Evolutionary conservation across 2,797 vertebrate genomes (phyloP), one percentile per base, ranked within the genome.

Genomic region (Phrynocephalus forsythii): DNA sequence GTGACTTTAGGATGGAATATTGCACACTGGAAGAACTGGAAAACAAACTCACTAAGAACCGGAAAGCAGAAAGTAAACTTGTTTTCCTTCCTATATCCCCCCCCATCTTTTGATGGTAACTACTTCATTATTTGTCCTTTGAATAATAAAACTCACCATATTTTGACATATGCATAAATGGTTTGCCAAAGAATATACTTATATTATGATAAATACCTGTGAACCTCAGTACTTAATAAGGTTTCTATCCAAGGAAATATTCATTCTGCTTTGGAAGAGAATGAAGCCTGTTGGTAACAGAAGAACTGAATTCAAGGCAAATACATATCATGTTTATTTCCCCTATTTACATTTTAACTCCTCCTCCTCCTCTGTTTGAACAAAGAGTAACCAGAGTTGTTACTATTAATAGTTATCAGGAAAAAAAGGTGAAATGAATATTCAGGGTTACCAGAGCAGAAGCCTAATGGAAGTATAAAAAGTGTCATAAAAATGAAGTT

Each of bases 11-110:
- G 66, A 95, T 95, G 87, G 95, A 97, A 79, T 96, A 94, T 48
- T 95, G 92, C 90, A 92, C 95, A 24, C 93, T 98, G 87, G 97
- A 98, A 87, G 97, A 98, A 80, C 92, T 96, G 56, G 97, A 98
- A 90, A 96, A 88, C 86, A 94, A 93, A 82, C 92, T 99, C 94
- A 95, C 95, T 80, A 91, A 95, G 91, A 96, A 95, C 88, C 97
- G 97, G 91, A 97, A 96, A 94, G 92, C 92, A 67, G 97, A 98
- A 93, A 97, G 98, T 99, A 95, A 95, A 84, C 67, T 68, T 50
- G 26, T 82, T 18, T n/a, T 85, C 60, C n/a, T 67, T n/a, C 38
- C 52, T 18, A 28, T 69, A 26, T 72, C 78, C 72, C 66, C 18
- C 60, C 7, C n/a, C 71, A 11, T 6, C n/a, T 60, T 87, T 83